phyloP scores from a whole-genome alignment of 2,113 vertebrate genomes.

The Bubalus kerabau region DNA sequence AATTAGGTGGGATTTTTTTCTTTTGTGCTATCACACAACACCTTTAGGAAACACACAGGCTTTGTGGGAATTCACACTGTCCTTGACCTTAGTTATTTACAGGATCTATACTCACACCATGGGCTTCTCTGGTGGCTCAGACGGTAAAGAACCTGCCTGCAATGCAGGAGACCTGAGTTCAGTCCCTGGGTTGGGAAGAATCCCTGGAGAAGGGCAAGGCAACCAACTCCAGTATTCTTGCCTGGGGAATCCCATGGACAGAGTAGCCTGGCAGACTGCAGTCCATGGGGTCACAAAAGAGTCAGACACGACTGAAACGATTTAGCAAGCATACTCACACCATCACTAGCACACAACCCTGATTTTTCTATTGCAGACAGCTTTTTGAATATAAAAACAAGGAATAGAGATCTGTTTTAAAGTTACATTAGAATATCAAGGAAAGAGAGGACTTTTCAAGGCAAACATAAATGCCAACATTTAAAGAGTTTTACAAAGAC shows the following conservation, averaged over 20 bases:
- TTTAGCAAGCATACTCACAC: not conserved
- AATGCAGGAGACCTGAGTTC: not conserved
- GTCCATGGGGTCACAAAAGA: not conserved
- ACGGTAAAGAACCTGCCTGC: not conserved
- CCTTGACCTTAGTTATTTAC: not conserved
- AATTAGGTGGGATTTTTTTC: not conserved
- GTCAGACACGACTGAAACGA: not conserved
- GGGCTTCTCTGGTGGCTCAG: not conserved
- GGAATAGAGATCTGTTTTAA: not conserved
- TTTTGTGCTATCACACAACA: not conserved
- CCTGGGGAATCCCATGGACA: not conserved
- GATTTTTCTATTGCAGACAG: not conserved
- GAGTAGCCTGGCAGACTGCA: not conserved
- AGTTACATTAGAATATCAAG: not conserved
- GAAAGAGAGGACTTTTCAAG: not conserved
- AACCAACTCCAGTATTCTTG: not conserved
- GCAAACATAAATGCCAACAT: not conserved
- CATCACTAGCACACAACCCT: fast-evolving
- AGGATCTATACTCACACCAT: not conserved
- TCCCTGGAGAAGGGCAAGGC: not conserved
- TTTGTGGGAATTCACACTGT: not conserved
- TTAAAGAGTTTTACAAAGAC: not conserved
- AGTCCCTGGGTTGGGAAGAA: not conserved
- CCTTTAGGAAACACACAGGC: not conserved
- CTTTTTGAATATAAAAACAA: not conserved